phyloP scores from a whole-genome alignment of 92 coral and sea anemone genomes.

The Metridium senile region DNA sequence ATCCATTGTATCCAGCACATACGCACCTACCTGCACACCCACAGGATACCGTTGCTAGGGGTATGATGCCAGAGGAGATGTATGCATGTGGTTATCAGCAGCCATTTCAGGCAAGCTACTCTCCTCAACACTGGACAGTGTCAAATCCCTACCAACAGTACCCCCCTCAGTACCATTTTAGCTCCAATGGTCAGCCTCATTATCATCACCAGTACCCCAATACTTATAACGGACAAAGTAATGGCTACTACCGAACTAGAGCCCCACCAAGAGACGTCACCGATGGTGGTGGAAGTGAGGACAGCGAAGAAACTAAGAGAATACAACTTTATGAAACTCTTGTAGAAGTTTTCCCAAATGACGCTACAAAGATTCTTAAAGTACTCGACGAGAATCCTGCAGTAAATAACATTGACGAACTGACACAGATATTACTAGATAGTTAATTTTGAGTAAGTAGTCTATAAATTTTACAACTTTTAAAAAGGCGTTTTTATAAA shows the following conservation, averaged over 20 bases:
- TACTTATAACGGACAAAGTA: slow-evolving; percentile 63
- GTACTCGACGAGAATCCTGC: slow-evolving; percentile 69
- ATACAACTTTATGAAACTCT: slow-evolving; percentile 71
- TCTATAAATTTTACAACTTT: neutral
- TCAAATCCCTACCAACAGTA: slow-evolving; percentile 41
- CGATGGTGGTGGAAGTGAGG: slow-evolving; percentile 45
- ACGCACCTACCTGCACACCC: slow-evolving; percentile 17
- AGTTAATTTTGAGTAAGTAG: neutral
- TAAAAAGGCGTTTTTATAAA: neutral
- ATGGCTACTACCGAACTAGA: slow-evolving; percentile 71
- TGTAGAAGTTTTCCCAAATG: slow-evolving; percentile 73
- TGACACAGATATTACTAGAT: slow-evolving; percentile 59
- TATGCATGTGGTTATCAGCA: slow-evolving; percentile 34
- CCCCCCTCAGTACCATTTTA: slow-evolving; percentile 42
- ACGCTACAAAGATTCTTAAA: slow-evolving; percentile 66
- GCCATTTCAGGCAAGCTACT: slow-evolving; percentile 29
- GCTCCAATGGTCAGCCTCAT: slow-evolving; percentile 29
- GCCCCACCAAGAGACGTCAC: slow-evolving; percentile 82
- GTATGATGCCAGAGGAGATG: slow-evolving; percentile 29
- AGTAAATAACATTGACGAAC: slow-evolving; percentile 47
- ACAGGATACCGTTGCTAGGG: slow-evolving; percentile 55
- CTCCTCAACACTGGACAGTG: slow-evolving; percentile 58
- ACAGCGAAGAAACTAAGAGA: slow-evolving; percentile 48
- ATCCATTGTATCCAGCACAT: slow-evolving; percentile 38
- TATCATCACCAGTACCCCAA: slow-evolving; percentile 30